These are phyloP conservation scores for Bacillus rossius DNA, from an alignment of 1,140 invertebrate species.

Conservation along the genomic window DNA sequence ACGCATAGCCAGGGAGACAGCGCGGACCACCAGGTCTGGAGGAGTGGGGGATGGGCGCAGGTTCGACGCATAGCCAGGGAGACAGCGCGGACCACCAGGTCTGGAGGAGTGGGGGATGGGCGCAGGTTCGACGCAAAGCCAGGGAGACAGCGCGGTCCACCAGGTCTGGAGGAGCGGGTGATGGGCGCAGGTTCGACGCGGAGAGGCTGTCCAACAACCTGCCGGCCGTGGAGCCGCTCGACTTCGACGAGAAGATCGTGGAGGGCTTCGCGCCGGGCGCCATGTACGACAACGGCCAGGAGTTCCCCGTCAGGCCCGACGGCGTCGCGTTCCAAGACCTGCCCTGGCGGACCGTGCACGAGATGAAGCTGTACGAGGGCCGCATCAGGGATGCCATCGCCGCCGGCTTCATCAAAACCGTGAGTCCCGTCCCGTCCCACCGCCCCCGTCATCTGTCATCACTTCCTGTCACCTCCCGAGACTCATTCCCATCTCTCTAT, in stretches of 20 bases:
- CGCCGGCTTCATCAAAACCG: slow-evolving; percentile 47
- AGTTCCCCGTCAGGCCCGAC: slow-evolving; percentile 52
- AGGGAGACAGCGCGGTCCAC: too few species aligned
- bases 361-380: slow-evolving; percentile 48
- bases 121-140: too few species aligned
- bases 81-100: too few species aligned
- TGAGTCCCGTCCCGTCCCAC: slow-evolving; percentile 7
- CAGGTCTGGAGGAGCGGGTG: too few species aligned
- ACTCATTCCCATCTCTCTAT: too few species aligned
- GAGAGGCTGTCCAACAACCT: slow-evolving; percentile 46
- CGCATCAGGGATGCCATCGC: slow-evolving; percentile 60
- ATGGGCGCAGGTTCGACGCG: slow-evolving; percentile 38
- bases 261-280: slow-evolving; percentile 44
- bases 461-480: too few species aligned
- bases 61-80: too few species aligned
- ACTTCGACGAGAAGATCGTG: slow-evolving; percentile 34
- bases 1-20: too few species aligned
- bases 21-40: too few species aligned
- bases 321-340: slow-evolving; percentile 41
- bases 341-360: slow-evolving; percentile 30
- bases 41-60: too few species aligned
- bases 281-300: slow-evolving; percentile 54
- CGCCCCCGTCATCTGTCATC: too few species aligned
- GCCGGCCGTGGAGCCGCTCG: slow-evolving; percentile 37
- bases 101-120: too few species aligned